These are phyloP conservation scores for Lasiurus cinereus DNA, from an alignment of 2,113 vertebrate species.

Conservation along the genomic window DNA sequence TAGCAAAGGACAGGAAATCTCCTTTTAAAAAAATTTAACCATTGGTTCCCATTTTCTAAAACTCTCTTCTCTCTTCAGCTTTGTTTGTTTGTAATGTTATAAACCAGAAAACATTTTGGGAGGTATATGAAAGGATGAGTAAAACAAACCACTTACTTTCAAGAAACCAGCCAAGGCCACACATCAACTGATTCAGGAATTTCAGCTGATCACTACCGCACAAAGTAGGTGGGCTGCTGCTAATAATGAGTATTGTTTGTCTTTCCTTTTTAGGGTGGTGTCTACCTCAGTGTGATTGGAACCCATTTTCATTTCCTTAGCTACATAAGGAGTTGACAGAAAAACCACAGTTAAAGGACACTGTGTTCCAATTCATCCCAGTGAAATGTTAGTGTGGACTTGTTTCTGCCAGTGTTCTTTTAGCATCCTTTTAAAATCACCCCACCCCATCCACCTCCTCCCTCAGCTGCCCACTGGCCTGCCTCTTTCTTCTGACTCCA, in stretches of 20 bases:
- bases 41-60: background rate
- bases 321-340: slow-evolving; percentile 5
- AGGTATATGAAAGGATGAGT: background rate
- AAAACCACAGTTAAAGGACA: background rate
- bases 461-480: background rate
- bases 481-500: background rate
- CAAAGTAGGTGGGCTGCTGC: background rate
- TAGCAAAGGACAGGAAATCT: slow-evolving; percentile 40
- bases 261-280: background rate
- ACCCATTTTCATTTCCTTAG: background rate
- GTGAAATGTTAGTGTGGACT: background rate
- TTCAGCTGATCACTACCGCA: background rate
- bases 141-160: slow-evolving; percentile 15
- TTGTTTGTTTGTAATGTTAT: slow-evolving; percentile 32
- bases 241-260: background rate
- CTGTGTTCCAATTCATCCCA: background rate
- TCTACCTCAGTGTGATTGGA: background rate
- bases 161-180: background rate
- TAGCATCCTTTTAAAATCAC: background rate
- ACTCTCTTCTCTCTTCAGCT: slow-evolving; percentile 5
- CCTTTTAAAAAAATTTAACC: background rate
- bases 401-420: background rate
- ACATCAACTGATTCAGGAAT: background rate
- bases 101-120: background rate
- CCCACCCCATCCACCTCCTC: background rate